Conservation (phyloP, 2,797 vertebrate species). For the Bryconaethiops microstoma region DNA sequence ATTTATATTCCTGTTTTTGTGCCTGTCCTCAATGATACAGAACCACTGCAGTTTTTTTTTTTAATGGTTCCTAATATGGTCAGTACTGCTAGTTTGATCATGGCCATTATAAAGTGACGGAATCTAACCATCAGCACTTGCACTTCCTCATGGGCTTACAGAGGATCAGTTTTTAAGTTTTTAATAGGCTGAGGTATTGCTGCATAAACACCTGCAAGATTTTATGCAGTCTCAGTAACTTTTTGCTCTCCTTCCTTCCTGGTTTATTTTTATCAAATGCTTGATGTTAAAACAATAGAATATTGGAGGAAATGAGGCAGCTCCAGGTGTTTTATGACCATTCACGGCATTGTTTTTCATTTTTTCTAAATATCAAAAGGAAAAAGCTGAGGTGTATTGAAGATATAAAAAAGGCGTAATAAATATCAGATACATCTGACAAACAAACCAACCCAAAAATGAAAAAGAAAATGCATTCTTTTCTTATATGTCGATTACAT, state of each 20-base stretch:
- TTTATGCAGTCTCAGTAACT: not conserved
- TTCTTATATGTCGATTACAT: constrained; percentile 46
- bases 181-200: not conserved
- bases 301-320: not conserved
- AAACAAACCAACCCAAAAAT: not conserved
- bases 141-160: not conserved
- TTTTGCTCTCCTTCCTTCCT: no score
- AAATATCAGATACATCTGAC: constrained; percentile 41
- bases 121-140: constrained; percentile 8
- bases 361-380: constrained; percentile 36
- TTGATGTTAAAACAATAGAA: not conserved
- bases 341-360: constrained; percentile 11
- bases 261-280: no score
- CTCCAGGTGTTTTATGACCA: constrained; percentile 17
- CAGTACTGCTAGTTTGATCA: not conserved
- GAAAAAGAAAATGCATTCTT: constrained; percentile 31
- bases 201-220: not conserved
- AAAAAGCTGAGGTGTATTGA: constrained; percentile 37
- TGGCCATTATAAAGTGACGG: not conserved
- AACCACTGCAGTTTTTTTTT: not conserved
- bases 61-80: not conserved
- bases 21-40: no score
- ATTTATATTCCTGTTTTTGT: not conserved
- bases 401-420: constrained; percentile 42
- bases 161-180: not conserved